Conservation (phyloP, 2,113 vertebrate species). For the Crotalus viridis region DNA sequence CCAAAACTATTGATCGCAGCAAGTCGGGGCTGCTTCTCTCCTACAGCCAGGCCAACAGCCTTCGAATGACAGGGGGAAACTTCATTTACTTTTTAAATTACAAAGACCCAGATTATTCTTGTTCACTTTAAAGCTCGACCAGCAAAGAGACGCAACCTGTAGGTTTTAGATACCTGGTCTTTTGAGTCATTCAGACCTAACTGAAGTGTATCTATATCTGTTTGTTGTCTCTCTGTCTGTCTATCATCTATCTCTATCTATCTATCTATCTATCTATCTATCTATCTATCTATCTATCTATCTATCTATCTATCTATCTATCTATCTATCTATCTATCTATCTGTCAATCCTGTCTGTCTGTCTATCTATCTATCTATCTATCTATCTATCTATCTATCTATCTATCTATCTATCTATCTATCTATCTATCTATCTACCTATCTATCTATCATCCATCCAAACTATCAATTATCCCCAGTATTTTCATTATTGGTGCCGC, state of each 20-base stretch:
- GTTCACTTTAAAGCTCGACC: not conserved
- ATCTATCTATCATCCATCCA: not conserved
- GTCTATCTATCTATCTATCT: not conserved
- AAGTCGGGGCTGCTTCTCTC: not conserved
- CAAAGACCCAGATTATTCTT: not conserved
- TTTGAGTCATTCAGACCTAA: not conserved
- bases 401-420: no score
- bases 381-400: not conserved
- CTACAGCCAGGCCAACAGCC: not conserved
- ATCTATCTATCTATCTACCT: no score
- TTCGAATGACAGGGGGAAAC: not conserved
- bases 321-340: no score
- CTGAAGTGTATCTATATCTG: not conserved
- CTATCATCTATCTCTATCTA: rapidly evolving
- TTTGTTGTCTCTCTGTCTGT: not conserved
- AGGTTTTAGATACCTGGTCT: not conserved
- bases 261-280: not conserved
- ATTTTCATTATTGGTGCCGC: not conserved
- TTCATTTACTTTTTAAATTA: not conserved
- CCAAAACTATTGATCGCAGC: not conserved
- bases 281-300: no score
- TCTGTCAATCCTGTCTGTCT: not conserved
- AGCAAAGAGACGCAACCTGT: not conserved
- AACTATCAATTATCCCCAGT: not conserved
- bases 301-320: no score